Conservation (phyloP, 1,140 invertebrate species). For the roundworm (Caenorhabditis elegans) region DNA sequence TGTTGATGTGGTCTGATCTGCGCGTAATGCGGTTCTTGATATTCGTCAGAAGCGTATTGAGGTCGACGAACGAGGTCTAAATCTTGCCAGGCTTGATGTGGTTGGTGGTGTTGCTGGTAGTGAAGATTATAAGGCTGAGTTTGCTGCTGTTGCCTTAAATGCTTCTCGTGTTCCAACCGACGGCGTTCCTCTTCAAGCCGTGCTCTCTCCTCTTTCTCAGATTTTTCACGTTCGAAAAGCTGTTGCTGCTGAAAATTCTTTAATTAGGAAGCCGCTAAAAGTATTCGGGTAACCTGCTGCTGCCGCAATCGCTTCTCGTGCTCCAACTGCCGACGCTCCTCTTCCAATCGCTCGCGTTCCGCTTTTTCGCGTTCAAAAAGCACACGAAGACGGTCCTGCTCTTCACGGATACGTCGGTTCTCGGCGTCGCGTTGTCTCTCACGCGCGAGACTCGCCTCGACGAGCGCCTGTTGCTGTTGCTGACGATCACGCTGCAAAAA, state of each 20-base stretch:
- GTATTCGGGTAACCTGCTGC: not conserved
- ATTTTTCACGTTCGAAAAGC: conserved; percentile 12
- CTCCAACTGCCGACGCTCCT: conserved; percentile 29
- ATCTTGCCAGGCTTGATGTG: conserved; percentile 22
- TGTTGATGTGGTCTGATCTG: conserved; percentile 34
- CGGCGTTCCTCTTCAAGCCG: conserved; percentile 31
- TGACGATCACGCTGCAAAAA: conserved; percentile 20
- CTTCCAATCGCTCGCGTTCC: conserved; percentile 36
- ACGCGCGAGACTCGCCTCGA: conserved; percentile 14
- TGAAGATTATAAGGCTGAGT: conserved; percentile 38
- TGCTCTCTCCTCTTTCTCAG: conserved; percentile 20
- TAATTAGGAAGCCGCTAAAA: not conserved
- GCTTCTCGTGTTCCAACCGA: conserved; percentile 3
- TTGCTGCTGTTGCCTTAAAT: conserved; percentile 31
- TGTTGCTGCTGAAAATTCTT: conserved; percentile 9
- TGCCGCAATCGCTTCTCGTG: conserved; percentile 32
- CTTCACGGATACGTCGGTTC: conserved; percentile 33
- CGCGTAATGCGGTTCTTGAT: conserved; percentile 25
- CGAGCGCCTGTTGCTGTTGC: conserved; percentile 23
- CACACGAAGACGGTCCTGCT: conserved; percentile 41
- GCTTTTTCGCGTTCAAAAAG: conserved; percentile 35
- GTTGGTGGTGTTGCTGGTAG: conserved; percentile 34
- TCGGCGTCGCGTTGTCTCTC: conserved; percentile 31
- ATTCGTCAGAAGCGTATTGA: conserved; percentile 16
- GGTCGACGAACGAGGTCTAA: conserved; percentile 20